A percentile compares a stretch with the other conserved stretches of the same genome.
Evolutionary conservation across 1,140 invertebrate species (phyloP).

Genomic region (Venturia canescens): DNA sequence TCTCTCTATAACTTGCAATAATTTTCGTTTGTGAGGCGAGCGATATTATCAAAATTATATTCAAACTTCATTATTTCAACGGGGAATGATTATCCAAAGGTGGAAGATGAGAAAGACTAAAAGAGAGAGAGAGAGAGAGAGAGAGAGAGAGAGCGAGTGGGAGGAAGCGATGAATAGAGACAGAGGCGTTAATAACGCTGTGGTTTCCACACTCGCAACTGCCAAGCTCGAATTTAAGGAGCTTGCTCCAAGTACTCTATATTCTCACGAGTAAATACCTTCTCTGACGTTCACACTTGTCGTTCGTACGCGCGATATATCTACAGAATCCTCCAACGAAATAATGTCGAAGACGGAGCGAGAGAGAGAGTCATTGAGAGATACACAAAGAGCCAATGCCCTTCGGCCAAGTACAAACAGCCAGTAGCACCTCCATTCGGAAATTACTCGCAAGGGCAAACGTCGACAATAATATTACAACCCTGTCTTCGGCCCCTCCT

Average conservation of each 20-base stretch:
- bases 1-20: conserved; percentile 35
- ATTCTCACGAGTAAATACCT: conserved; percentile 14
- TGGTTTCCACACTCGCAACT: conserved; percentile 22
- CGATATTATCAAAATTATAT: conserved; percentile 44
- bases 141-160: background rate
- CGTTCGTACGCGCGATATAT: background rate
- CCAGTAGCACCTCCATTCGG: background rate
- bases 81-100: conserved; percentile 35
- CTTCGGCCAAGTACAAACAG: background rate
- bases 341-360: background rate
- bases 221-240: background rate
- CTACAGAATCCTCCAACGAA: background rate
- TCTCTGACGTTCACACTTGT: background rate
- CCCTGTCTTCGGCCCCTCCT: background rate
- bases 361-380: no score
- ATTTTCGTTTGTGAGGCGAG: conserved; percentile 20
- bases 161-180: background rate
- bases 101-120: background rate
- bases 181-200: conserved; percentile 39
- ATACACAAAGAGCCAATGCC: background rate
- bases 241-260: conserved; percentile 3
- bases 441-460: background rate
- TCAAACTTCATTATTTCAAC: conserved; percentile 43
- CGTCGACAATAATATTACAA: conserved; percentile 15
- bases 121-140: conserved; percentile 3